Evolutionary conservation across 1,140 invertebrate species (phyloP).

Genomic region (Microvelia longipes): DNA sequence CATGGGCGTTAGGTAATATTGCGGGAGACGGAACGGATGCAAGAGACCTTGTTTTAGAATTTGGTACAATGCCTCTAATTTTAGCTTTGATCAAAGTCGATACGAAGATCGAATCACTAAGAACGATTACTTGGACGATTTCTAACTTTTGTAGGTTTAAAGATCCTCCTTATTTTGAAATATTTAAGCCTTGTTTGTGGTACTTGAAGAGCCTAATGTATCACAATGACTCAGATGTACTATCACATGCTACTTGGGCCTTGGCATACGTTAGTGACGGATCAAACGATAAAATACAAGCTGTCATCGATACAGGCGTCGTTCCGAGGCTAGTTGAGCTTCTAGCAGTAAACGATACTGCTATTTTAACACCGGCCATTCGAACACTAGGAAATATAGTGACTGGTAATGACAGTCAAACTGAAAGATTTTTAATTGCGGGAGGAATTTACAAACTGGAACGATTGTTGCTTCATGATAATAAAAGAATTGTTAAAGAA

Average conservation of each 20-base stretch:
- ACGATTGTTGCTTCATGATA: conserved; percentile 55
- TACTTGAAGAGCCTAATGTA: no score
- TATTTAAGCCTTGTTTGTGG: no score
- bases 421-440: conserved; percentile 69
- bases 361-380: conserved; percentile 75
- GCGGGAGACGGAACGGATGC: conserved; percentile 74
- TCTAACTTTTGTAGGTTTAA: conserved; percentile 86
- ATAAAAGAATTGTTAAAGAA: conserved; percentile 64
- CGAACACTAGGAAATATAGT: conserved; percentile 71
- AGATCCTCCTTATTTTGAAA: no score
- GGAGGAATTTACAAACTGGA: conserved; percentile 57
- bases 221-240: conserved; percentile 56
- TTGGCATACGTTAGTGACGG: conserved; percentile 89
- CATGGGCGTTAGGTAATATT: conserved; percentile 96
- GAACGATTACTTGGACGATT: conserved; percentile 72
- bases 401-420: conserved; percentile 63
- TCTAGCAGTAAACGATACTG: conserved; percentile 49
- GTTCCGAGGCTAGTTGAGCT: conserved; percentile 60
- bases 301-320: conserved; percentile 50
- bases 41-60: conserved; percentile 76
- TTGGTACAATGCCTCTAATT: conserved; percentile 41
- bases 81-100: conserved; percentile 3
- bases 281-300: conserved; percentile 79
- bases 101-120: conserved; percentile 31
- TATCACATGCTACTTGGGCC: conserved; percentile 82